Evolutionary conservation across 2,797 vertebrate species (phyloP).

Genomic region (Anguilla megastoma): DNA sequence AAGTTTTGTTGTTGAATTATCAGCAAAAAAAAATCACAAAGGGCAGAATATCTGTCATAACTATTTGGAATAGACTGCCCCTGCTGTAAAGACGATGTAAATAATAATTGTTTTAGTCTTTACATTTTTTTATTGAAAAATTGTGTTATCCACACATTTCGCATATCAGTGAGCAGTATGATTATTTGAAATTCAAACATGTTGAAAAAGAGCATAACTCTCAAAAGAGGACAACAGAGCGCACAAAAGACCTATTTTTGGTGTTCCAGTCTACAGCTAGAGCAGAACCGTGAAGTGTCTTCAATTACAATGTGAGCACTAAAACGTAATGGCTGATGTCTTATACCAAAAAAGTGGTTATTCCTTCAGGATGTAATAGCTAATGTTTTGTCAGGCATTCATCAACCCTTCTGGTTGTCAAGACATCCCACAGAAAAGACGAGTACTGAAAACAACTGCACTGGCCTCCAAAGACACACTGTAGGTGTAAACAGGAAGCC

Average conservation of each 20-base stretch:
- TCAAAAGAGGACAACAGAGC: background rate
- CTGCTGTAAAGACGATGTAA: background rate
- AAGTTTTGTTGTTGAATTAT: background rate
- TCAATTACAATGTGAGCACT: conserved; percentile 19
- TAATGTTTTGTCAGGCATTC: conserved; percentile 46
- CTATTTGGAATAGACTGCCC: background rate
- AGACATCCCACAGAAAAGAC: conserved; percentile 35
- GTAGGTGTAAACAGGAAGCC: conserved; percentile 48
- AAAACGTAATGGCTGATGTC: conserved; percentile 9
- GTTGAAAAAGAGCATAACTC: background rate
- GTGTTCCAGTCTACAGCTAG: conserved; percentile 8
- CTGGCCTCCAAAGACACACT: conserved; percentile 49
- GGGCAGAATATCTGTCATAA: background rate
- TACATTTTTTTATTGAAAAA: background rate
- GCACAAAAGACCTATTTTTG: background rate
- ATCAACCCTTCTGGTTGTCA: conserved; percentile 38
- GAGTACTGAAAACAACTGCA: conserved; percentile 39
- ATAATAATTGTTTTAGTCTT: background rate
- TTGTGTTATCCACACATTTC: background rate
- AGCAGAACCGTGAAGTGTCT: background rate
- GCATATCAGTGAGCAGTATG: conserved; percentile 6
- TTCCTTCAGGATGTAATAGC: conserved; percentile 57
- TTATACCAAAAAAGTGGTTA: conserved; percentile 44
- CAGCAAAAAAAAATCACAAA: background rate
- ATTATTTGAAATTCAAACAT: background rate